A percentile compares a stretch with the other conserved stretches of the same genome.
These are phyloP conservation scores for Apodemia zela DNA, from an alignment of 2,888 invertebrate species.

Conservation along the genomic window DNA sequence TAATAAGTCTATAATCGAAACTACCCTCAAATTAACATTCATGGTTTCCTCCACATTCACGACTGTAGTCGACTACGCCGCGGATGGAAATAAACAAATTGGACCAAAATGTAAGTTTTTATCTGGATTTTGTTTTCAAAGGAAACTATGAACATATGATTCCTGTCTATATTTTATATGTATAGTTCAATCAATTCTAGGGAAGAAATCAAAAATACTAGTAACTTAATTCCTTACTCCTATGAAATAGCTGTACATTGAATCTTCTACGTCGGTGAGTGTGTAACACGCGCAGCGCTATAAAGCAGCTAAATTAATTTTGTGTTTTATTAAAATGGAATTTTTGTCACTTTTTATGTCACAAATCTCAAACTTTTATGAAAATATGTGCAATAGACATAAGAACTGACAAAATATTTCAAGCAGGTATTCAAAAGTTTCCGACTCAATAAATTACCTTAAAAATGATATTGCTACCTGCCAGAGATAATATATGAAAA, in stretches of 20 bases:
- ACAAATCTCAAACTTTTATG: background rate
- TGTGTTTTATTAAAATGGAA: background rate
- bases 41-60: no score
- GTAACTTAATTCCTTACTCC: background rate
- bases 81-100: no score
- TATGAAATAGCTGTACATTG: background rate
- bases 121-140: no score
- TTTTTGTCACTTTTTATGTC: slow-evolving; percentile 5
- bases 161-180: background rate
- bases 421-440: background rate
- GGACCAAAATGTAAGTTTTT: no score
- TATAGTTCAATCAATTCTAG: background rate
- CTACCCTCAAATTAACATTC: no score
- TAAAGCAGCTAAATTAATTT: background rate
- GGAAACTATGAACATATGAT: background rate
- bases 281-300: no score
- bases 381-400: background rate
- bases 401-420: background rate
- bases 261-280: background rate
- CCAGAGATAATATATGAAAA: no score
- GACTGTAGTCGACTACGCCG: no score
- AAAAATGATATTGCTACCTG: background rate
- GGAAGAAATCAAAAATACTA: slow-evolving; percentile 2
- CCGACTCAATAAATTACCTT: background rate
- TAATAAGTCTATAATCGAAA: no score